A percentile compares a stretch with the other conserved stretches of the same genome.
Conservation (phyloP, 2,797 vertebrate species). For the Monodelphis domestica region DNA sequence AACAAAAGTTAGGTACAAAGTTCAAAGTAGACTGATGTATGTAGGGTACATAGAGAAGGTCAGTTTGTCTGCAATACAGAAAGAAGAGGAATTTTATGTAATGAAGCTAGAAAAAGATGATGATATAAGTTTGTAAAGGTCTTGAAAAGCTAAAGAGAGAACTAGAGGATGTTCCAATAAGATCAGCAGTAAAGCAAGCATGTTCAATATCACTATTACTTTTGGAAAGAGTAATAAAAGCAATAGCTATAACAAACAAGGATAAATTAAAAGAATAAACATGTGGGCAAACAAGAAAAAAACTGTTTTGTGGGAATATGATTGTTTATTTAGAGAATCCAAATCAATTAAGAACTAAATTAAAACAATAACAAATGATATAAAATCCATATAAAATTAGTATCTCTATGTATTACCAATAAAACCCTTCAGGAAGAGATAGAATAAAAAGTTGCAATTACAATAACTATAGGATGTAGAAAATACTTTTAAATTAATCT, state of each 20-base stretch:
- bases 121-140: neutral
- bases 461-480: no score
- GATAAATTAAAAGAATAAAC: neutral
- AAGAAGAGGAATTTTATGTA: neutral
- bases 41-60: neutral
- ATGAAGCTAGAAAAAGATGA: neutral
- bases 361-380: neutral
- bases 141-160: neutral
- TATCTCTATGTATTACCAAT: no score
- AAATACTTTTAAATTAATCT: no score
- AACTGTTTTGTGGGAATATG: neutral
- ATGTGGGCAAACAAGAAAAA: neutral
- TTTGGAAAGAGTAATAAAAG: neutral
- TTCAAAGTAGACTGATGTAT: rapidly evolving
- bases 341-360: neutral
- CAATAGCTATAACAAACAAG: neutral
- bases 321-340: neutral
- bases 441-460: no score
- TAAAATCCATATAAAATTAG: no score
- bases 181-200: neutral
- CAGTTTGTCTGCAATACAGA: neutral
- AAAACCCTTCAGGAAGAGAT: no score
- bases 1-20: no score
- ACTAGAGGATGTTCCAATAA: neutral
- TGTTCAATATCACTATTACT: neutral